These are phyloP conservation scores for Acanthochromis polyacanthus DNA, from an alignment of 2,113 vertebrate genomes.

Conservation along the genomic window DNA sequence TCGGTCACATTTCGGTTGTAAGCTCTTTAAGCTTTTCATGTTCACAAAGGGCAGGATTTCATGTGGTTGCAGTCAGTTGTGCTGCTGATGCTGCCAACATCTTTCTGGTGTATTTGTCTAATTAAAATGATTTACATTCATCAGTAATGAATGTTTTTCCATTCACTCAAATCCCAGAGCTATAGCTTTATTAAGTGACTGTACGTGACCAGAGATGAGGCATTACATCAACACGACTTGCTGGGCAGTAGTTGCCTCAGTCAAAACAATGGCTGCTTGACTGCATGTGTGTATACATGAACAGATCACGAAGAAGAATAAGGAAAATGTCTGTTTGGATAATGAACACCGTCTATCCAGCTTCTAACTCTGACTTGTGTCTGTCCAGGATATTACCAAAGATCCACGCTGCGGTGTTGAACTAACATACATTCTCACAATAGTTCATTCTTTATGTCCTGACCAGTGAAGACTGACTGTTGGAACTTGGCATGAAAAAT, in stretches of 20 bases:
- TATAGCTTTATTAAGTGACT: constrained; percentile 6
- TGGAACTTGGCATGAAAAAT: constrained; percentile 32
- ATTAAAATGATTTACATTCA: constrained; percentile 3
- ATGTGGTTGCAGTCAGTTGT: neutral
- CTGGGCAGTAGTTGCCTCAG: constrained; percentile 11
- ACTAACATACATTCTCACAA: constrained; percentile 9
- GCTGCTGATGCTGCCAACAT: neutral
- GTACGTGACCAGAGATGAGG: constrained; percentile 17
- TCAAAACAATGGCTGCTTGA: neutral
- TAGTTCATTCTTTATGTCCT: constrained; percentile 29
- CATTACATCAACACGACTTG: neutral
- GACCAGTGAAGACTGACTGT: constrained; percentile 15
- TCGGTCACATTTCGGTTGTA: constrained; percentile 12
- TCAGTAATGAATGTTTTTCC: neutral
- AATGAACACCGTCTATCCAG: constrained; percentile 9
- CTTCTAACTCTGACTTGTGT: constrained; percentile 23
- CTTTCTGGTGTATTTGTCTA: neutral
- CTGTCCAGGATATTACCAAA: constrained; percentile 16
- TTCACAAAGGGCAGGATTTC: neutral
- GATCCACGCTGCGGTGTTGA: constrained; percentile 10
- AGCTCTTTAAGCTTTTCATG: neutral
- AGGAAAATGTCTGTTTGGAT: constrained; percentile 2
- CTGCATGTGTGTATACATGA: constrained; percentile 5
- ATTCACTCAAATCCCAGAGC: constrained; percentile 14
- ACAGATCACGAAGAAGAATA: neutral